Base-by-base conservation (phyloP, 1,140 invertebrate genomes). In the Reticulitermes speratus region DNA sequence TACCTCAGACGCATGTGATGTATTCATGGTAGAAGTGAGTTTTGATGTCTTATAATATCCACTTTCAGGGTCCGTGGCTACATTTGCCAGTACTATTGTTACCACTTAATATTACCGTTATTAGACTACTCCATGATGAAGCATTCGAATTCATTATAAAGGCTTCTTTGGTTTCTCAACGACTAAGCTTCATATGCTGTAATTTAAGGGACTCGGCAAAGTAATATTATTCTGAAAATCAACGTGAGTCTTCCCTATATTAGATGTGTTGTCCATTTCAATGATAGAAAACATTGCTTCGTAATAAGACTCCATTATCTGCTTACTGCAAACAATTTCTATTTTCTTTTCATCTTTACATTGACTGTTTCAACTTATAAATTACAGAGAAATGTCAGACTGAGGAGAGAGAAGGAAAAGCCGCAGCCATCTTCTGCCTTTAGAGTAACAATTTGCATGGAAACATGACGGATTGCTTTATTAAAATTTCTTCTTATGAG, bases 401-500 rank as follows among this genome's bases (percentile, higher is more conserved):
- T 25, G n/a, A 75, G 8, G 59, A 23, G 59, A 38, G 38, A 38
- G 38, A 38, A 38, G 38, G 25, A 30, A 9, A 75, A 75, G n/a
- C 65, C 65, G 16, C 25, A 75, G n/a, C 8, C 65, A 30, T 75
- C n/a, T 75, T 75, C 9, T 75, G n/a, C 65, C 25, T 75, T 75
- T 75, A 75, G 65, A 30, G n/a, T n/a, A 75, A 75, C n/a, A 75
- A 75, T 75, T 75, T 75, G 65, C 65, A 75, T 75, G 65, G 65
- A 75, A 75, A 69, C 65, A 69, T 69, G 65, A 69, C 65, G 25
- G 65, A 69, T 69, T 16, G n/a, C 65, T 69, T n/a, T 69, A 69
- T 69, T 69, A 69, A 69, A 75, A 75, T 75, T 75, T 25, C 65
- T 75, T 75, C n/a, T 30, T 75, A 8, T 75, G 14, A 25, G 14